Conservation (phyloP, 2,113 vertebrate species). For the Syngnathus typhle region DNA sequence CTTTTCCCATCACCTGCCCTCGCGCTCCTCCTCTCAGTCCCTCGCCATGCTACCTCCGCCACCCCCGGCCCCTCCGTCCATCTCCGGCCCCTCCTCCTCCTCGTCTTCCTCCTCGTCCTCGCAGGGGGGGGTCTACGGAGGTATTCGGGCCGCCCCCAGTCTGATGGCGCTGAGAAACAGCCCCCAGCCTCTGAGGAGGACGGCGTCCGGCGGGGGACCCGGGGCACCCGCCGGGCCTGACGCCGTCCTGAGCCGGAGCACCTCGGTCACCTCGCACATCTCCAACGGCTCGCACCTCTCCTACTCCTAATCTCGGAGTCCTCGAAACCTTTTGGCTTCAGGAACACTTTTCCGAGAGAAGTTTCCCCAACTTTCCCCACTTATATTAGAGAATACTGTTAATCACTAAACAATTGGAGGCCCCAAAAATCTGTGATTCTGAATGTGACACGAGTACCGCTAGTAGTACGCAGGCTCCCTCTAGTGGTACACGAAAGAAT, state of each 20-base stretch:
- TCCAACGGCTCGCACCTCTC: conserved; percentile 87
- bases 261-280: conserved; percentile 88
- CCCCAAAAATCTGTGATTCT: neutral
- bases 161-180: conserved; percentile 84
- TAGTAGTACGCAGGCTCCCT: no score
- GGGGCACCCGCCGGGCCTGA: conserved; percentile 71
- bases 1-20: conserved; percentile 75
- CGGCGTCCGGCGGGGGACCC: conserved; percentile 81
- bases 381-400: neutral
- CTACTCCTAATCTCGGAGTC: conserved; percentile 75
- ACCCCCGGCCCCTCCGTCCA: conserved; percentile 67
- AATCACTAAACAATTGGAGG: neutral
- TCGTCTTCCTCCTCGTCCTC: conserved; percentile 70
- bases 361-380: no score
- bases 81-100: conserved; percentile 64
- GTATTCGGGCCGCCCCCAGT: conserved; percentile 67
- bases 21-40: conserved; percentile 74
- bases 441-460: no score
- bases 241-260: conserved; percentile 82
- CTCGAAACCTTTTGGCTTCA: neutral
- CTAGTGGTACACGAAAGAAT: no score
- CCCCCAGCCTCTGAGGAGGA: conserved; percentile 84
- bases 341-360: neutral
- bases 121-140: conserved; percentile 66
- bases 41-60: conserved; percentile 74